Conservation (phyloP, 1,140 invertebrate genomes). For the Cataglyphis hispanica region DNA sequence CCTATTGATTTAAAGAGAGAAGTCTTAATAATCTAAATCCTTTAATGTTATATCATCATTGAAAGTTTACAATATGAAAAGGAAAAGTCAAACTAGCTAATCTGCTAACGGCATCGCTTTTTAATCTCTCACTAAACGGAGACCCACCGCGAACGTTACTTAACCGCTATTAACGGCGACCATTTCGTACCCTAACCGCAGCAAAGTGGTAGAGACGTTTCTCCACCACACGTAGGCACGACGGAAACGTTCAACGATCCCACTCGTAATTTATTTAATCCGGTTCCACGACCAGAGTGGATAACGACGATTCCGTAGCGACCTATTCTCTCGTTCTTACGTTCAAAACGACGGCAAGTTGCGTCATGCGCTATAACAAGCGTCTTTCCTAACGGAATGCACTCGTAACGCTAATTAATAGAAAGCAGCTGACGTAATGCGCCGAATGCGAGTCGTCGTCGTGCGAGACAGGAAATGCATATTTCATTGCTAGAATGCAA, state of each 20-base stretch:
- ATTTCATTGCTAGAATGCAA: constrained; percentile 81
- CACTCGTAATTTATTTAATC: constrained; percentile 54
- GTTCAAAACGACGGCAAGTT: constrained; percentile 20
- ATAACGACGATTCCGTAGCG: constrained; percentile 44
- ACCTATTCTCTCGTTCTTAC: constrained; percentile 17
- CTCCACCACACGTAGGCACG: constrained; percentile 23
- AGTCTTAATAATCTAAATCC: background rate
- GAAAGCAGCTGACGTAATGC: constrained; percentile 45
- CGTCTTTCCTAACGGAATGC: background rate
- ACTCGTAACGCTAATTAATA: constrained; percentile 55
- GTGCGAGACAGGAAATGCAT: constrained; percentile 79
- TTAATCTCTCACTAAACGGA: constrained; percentile 38
- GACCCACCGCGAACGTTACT: constrained; percentile 14
- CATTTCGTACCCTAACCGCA: constrained; percentile 40
- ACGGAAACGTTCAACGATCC: constrained; percentile 33
- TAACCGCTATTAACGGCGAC: constrained; percentile 41
- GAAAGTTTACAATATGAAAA: background rate
- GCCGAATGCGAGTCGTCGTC: constrained; percentile 60
- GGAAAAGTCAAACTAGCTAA: background rate
- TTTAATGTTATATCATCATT: background rate
- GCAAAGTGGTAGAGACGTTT: constrained; percentile 52
- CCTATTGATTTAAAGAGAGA: background rate
- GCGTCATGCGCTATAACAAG: constrained; percentile 52
- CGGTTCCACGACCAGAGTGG: background rate
- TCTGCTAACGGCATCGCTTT: background rate